phyloP scores from a whole-genome alignment of 2,113 vertebrate genomes.

The Mustela nigripes region DNA sequence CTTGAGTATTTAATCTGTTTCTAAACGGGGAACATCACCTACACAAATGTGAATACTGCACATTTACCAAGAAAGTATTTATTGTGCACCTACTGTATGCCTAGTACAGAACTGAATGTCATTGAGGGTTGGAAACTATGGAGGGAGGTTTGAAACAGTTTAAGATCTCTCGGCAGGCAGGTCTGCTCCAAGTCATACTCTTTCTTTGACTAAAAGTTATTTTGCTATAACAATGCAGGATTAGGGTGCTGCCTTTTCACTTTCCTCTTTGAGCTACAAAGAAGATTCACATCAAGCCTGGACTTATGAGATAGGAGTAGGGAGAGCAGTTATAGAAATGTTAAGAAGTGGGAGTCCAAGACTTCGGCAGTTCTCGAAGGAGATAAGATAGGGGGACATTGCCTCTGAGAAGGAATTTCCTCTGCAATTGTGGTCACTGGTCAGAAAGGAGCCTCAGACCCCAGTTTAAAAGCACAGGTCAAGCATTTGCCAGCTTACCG shows the following conservation, averaged over 20 bases:
- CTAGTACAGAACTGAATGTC: neutral
- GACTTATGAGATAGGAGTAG: neutral
- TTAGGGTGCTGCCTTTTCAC: constrained; percentile 26
- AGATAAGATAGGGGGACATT: neutral
- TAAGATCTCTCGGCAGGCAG: neutral
- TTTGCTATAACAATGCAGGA: neutral
- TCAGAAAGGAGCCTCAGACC: constrained; percentile 29
- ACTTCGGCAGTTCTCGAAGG: neutral
- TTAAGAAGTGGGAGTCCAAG: neutral
- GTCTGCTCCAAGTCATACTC: neutral
- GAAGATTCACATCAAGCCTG: neutral
- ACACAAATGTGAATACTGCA: neutral
- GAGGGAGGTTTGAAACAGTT: neutral
- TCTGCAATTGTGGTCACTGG: neutral
- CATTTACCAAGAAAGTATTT: constrained; percentile 13
- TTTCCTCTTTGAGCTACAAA: neutral
- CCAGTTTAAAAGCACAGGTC: neutral
- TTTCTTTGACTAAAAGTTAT: constrained; percentile 14
- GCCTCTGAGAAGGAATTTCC: neutral
- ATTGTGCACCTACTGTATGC: neutral
- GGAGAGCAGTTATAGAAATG: neutral
- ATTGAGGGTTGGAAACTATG: neutral
- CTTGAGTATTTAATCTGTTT: constrained; percentile 14
- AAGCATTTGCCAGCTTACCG: neutral
- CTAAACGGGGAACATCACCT: neutral